These are phyloP conservation scores for Channa striata DNA, from an alignment of 2,797 vertebrate genomes.

Conservation along the genomic window DNA sequence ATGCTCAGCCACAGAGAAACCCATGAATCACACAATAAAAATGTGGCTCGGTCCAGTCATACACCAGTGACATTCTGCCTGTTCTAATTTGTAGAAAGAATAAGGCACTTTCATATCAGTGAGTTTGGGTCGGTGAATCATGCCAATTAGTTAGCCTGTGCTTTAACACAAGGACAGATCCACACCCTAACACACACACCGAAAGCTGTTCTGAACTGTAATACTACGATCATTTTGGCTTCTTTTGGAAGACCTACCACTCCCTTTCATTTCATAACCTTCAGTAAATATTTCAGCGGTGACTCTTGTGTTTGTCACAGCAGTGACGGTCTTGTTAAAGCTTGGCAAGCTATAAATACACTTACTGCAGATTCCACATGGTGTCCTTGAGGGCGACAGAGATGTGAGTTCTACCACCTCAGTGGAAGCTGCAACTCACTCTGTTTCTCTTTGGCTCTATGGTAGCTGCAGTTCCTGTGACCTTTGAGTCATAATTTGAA, in stretches of 20 bases:
- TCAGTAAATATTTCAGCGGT: slow-evolving; percentile 42
- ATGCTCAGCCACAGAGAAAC: slow-evolving; percentile 54
- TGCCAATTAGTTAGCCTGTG: slow-evolving; percentile 42
- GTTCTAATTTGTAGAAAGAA: slow-evolving; percentile 38
- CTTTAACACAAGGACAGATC: slow-evolving; percentile 64
- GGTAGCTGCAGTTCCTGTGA: neutral
- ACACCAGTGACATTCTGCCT: slow-evolving; percentile 63
- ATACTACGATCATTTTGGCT: slow-evolving; percentile 34
- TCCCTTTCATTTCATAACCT: slow-evolving; percentile 50
- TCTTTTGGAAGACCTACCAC: slow-evolving; percentile 41
- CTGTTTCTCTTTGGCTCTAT: neutral
- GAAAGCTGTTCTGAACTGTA: slow-evolving; percentile 19
- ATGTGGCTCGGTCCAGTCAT: slow-evolving; percentile 67
- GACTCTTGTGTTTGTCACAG: slow-evolving; percentile 49
- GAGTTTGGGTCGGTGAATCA: slow-evolving; percentile 60
- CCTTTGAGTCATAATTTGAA: neutral
- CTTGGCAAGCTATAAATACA: slow-evolving; percentile 18
- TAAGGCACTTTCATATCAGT: slow-evolving; percentile 33
- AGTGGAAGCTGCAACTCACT: slow-evolving; percentile 26
- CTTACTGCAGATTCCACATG: slow-evolving; percentile 30
- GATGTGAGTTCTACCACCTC: slow-evolving; percentile 52
- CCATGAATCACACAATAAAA: slow-evolving; percentile 72
- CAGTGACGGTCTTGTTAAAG: slow-evolving; percentile 31
- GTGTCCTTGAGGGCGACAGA: slow-evolving; percentile 22
- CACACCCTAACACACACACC: slow-evolving; percentile 59